Percentiles rank a stretch among this genome's conserved stretches.
phyloP scores from a whole-genome alignment of 2,113 vertebrate species.

The Hippocampus comes region DNA sequence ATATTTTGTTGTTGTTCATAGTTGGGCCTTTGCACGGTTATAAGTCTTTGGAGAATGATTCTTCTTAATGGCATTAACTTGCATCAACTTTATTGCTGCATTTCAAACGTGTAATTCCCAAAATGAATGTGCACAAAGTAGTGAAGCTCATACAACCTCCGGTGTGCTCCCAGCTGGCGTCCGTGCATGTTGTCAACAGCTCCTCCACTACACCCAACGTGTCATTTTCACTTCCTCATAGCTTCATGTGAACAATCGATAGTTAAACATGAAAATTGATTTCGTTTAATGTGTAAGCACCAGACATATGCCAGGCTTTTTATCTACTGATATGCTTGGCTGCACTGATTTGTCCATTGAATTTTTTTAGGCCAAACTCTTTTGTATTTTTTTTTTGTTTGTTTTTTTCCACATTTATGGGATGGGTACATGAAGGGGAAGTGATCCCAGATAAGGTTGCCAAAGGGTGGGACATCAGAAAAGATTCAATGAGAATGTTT shows the following conservation, averaged over 20 bases:
- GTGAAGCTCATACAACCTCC: slow-evolving; percentile 2
- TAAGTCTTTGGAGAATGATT: no score
- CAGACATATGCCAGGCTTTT: neutral
- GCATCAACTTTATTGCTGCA: no score
- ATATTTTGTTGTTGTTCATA: no score
- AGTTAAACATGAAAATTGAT: slow-evolving; percentile 40
- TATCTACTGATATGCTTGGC: slow-evolving; percentile 7
- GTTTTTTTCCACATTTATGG: no score
- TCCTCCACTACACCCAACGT: slow-evolving; percentile 66
- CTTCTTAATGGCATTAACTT: no score
- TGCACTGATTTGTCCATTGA: slow-evolving; percentile 5
- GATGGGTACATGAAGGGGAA: no score
- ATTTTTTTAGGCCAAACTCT: no score
- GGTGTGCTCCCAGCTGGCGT: slow-evolving; percentile 53
- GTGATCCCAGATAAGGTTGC: no score
- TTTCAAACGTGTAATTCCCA: neutral
- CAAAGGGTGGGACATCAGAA: no score
- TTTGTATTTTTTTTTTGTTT: no score
- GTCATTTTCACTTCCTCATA: slow-evolving; percentile 47
- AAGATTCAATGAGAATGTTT: no score
- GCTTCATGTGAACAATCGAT: slow-evolving; percentile 46
- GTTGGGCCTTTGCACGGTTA: no score
- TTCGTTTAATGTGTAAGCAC: slow-evolving; percentile 43
- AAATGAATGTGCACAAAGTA: neutral
- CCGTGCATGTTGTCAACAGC: slow-evolving; percentile 57